A percentile compares a stretch with the other conserved stretches of the same genome.
phyloP scores from a whole-genome alignment of 2,888 invertebrate species.

The Heliconius erato region DNA sequence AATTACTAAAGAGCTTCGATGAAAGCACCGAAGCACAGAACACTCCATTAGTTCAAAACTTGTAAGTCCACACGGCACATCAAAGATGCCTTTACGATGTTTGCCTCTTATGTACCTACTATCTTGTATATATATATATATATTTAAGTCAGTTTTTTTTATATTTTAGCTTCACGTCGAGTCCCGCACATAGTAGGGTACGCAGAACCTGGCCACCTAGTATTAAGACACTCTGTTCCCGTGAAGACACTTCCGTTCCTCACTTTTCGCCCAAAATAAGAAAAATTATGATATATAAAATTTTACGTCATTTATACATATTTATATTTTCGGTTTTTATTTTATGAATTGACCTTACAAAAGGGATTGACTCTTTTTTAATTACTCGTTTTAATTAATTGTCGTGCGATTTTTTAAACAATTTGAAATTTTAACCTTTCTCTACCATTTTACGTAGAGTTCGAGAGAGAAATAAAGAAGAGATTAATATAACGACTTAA shows the following conservation, averaged over 20 bases:
- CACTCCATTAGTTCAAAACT: conserved; percentile 56
- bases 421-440: neutral
- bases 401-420: neutral
- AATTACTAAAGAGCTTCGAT: conserved; percentile 60
- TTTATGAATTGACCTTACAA: neutral
- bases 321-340: neutral
- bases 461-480: too few species aligned
- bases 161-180: too few species aligned
- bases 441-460: neutral
- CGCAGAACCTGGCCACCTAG: too few species aligned
- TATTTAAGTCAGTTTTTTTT: neutral
- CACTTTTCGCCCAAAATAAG: too few species aligned
- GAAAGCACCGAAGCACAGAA: conserved; percentile 48
- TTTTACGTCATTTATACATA: neutral
- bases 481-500: neutral
- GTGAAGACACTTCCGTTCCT: too few species aligned
- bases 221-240: too few species aligned
- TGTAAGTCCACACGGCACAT: conserved; percentile 45
- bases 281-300: neutral
- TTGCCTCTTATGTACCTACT: conserved; percentile 44
- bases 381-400: neutral
- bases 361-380: neutral
- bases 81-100: conserved; percentile 36
- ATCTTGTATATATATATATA: neutral
- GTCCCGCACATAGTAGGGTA: too few species aligned